Percentiles rank a stretch among this genome's conserved stretches.
Conservation (phyloP, 2,888 invertebrate species). For the Asteroscopus sphinx region DNA sequence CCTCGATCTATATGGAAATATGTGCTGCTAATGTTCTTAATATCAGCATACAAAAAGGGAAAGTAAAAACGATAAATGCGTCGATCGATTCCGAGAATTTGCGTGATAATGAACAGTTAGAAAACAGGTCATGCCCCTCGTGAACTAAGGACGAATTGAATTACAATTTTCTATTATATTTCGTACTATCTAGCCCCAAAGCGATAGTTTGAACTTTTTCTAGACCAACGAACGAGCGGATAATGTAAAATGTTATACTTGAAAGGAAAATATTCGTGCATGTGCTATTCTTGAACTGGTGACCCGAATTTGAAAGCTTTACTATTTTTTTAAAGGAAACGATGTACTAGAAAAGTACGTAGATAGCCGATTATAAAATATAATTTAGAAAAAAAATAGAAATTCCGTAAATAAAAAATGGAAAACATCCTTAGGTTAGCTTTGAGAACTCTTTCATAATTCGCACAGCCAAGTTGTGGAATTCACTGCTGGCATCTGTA, state of each 20-base stretch:
- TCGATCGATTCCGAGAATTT: slow-evolving; percentile 44
- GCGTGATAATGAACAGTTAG: slow-evolving; percentile 49
- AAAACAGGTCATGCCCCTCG: slow-evolving; percentile 47
- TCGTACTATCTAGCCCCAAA: slow-evolving; percentile 28
- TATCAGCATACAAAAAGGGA: slow-evolving; percentile 41
- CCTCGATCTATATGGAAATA: neutral
- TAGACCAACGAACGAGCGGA: slow-evolving; percentile 41
- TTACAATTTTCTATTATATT: slow-evolving; percentile 47
- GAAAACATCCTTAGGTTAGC: too few species aligned
- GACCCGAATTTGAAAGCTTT: slow-evolving; percentile 22
- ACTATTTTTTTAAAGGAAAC: slow-evolving; percentile 6
- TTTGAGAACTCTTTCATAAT: too few species aligned
- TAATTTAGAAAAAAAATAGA: neutral
- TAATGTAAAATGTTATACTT: slow-evolving; percentile 10
- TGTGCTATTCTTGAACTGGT: slow-evolving; percentile 7
- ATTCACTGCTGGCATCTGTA: too few species aligned
- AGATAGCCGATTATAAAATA: neutral
- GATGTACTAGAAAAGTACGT: neutral
- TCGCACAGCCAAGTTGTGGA: too few species aligned
- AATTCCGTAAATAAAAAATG: too few species aligned
- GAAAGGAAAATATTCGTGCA: slow-evolving; percentile 16
- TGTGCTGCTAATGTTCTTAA: slow-evolving; percentile 12
- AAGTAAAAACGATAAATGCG: slow-evolving; percentile 34
- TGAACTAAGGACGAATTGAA: slow-evolving; percentile 48
- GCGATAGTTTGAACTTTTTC: slow-evolving; percentile 50